phyloP scores from a whole-genome alignment of 2,113 vertebrate species.

The Thalassarche chlororhynchos region DNA sequence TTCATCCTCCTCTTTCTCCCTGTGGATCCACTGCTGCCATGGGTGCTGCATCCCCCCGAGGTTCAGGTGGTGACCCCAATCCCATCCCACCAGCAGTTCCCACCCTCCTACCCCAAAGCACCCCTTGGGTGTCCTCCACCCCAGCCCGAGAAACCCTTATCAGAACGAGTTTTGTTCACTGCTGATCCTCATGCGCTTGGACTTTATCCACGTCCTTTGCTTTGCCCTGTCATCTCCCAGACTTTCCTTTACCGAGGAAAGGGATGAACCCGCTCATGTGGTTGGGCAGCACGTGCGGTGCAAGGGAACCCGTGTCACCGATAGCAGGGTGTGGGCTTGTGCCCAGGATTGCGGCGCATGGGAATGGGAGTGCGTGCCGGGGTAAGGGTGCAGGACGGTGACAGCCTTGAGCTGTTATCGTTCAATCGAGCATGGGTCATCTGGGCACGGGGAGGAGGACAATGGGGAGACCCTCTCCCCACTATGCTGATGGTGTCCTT shows the following conservation, averaged over 20 bases:
- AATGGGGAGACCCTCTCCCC: too few species aligned
- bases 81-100: background rate
- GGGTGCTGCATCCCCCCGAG: background rate
- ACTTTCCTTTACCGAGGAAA: background rate
- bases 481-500: too few species aligned
- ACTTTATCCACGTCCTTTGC: background rate
- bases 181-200: background rate
- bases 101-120: background rate
- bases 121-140: background rate
- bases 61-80: background rate
- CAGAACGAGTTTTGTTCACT: background rate
- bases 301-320: background rate
- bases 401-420: too few species aligned
- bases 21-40: background rate
- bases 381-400: too few species aligned
- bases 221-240: background rate
- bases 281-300: too few species aligned
- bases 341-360: fast-evolving
- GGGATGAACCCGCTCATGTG: fast-evolving
- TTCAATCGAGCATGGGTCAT: background rate
- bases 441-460: background rate
- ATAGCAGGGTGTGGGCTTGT: background rate
- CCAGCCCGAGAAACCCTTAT: background rate
- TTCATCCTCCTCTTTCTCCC: background rate
- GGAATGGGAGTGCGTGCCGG: too few species aligned